Evolutionary conservation across 2,888 invertebrate genomes (phyloP).

Genomic region (Gari tellinella): DNA sequence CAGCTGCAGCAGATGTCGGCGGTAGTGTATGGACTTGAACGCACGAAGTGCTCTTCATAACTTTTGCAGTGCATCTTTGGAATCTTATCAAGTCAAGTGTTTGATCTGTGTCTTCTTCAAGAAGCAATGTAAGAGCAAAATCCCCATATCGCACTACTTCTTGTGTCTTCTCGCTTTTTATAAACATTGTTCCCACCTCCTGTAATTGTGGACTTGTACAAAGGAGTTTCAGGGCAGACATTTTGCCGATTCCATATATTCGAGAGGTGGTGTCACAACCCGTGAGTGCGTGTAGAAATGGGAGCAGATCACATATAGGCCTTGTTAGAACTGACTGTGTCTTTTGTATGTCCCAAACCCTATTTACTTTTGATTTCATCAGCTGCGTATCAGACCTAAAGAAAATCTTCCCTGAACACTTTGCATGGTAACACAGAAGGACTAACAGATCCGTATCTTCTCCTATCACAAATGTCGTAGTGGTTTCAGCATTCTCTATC

Average conservation of each 20-base stretch:
- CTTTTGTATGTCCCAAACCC: no score
- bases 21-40: slow-evolving; percentile 51
- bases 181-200: background rate
- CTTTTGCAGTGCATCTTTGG: slow-evolving; percentile 26
- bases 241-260: slow-evolving; percentile 42
- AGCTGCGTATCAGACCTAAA: no score
- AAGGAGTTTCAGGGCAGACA: slow-evolving; percentile 10
- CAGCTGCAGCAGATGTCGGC: slow-evolving; percentile 56
- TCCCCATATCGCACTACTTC: background rate
- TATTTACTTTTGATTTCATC: background rate
- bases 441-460: slow-evolving; percentile 69
- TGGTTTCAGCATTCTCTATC: slow-evolving; percentile 25
- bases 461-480: slow-evolving; percentile 53
- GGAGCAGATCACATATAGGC: slow-evolving; percentile 2
- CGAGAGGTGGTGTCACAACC: slow-evolving; percentile 57
- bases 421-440: slow-evolving; percentile 56
- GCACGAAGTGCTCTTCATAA: slow-evolving; percentile 7
- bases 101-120: background rate
- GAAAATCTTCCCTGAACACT: background rate
- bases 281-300: slow-evolving; percentile 53
- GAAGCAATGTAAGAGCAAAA: background rate
- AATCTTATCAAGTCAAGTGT: background rate
- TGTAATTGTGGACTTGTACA: background rate
- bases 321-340: no score
- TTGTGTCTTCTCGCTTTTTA: background rate